Base-by-base conservation (phyloP, 2,113 vertebrate species). In the Pterophyllum scalare region DNA sequence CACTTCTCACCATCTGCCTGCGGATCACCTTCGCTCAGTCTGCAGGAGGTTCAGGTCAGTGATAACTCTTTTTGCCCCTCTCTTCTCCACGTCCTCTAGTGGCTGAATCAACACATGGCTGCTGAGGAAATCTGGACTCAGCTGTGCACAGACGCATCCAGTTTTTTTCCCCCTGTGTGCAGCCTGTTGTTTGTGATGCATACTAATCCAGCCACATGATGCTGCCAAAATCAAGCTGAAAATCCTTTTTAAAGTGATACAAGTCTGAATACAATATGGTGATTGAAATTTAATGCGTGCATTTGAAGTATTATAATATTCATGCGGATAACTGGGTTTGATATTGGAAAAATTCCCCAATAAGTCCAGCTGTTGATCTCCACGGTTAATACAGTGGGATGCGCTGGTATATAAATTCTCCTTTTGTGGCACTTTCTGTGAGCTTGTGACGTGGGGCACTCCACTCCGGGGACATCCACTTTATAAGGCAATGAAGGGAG, bases 11-110 rank as follows among this genome's bases (percentile, higher is more conserved):
- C 82, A 79, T 40, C 56, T 33, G 74, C 59, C 84, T 46, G 83
- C 83, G 31, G 59, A 79, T 14, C 89, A 81, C 43, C 81, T 0
- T 24, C 80, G 61, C 70, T 77, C 87, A 9, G 1, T 43, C 70
- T 84, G 75, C 1, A 95, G 91, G 57, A 92, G 94, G 0, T 95
- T 94, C 95, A 96, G 96, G 96, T 97, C 80, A 93, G 93, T 89
- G 65, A 4, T 17, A 2, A 20, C 43, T 13, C 43, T 52, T 60
- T 20, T 35, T 52, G 26, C 5, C 14, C 24, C 6, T 76, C 79
- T 74, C 33, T 38, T 33, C 75, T 72, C 59, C 77, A 22, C 76
- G 77, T 59, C 91, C 83, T 88, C 82, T 80, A 61, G 86, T 33
- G 87, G 83, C 64, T 26, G 14, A 65, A 65, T 56, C 60, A n/a